Conservation (phyloP, 2,113 vertebrate species). For the Forbesichthys agassizii region DNA sequence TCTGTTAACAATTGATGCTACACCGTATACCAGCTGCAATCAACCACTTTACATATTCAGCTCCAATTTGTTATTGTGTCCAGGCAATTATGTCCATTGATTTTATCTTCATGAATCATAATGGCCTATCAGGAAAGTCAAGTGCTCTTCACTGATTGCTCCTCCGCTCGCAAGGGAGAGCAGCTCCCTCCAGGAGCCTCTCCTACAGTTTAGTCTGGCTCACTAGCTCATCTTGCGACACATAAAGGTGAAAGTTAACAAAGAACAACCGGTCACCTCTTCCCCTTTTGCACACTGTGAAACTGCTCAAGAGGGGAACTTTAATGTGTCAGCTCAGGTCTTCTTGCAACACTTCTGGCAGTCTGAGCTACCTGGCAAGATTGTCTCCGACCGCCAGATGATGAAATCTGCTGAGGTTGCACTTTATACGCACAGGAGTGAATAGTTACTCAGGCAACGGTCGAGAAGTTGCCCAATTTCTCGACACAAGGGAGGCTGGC, state of each 20-base stretch:
- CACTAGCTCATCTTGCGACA: conserved; percentile 33
- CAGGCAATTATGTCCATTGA: conserved; percentile 10
- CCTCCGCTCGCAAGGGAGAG: not conserved
- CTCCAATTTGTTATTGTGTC: conserved; percentile 10
- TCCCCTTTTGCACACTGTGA: conserved; percentile 81
- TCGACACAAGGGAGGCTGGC: conserved; percentile 51
- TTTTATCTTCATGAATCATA: conserved; percentile 2
- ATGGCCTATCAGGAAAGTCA: conserved; percentile 4
- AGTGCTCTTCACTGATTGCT: conserved; percentile 3
- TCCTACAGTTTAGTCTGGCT: not conserved
- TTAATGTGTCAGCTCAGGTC: conserved; percentile 71
- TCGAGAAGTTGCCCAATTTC: conserved; percentile 53
- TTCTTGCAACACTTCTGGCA: conserved; percentile 64
- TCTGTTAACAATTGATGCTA: conserved; percentile 39
- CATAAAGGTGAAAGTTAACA: conserved; percentile 69
- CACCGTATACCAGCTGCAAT: conserved; percentile 29
- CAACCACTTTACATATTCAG: conserved; percentile 36
- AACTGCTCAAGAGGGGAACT: conserved; percentile 79
- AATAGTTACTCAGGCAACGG: conserved; percentile 43
- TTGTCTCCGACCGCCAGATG: conserved; percentile 33
- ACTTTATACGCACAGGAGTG: conserved; percentile 32
- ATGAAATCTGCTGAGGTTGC: conserved; percentile 58
- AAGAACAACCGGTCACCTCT: conserved; percentile 61
- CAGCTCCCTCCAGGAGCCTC: not conserved
- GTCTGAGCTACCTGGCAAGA: conserved; percentile 50